phyloP scores from a whole-genome alignment of 2,888 invertebrate genomes.

The Tetranychus piercei region DNA sequence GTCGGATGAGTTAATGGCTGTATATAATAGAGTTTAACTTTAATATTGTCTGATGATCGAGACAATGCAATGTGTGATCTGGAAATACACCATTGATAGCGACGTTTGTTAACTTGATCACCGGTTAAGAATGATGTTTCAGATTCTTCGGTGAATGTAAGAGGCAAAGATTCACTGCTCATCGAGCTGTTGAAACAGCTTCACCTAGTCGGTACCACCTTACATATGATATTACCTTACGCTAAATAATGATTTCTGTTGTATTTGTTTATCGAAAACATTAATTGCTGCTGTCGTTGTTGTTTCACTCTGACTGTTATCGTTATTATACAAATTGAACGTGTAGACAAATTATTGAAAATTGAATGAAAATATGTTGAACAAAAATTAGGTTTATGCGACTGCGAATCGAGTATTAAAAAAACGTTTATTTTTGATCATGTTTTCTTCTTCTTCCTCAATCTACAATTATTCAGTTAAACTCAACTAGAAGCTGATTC shows the following conservation, averaged over 20 bases:
- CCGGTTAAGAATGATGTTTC: neutral
- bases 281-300: conserved; percentile 31
- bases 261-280: conserved; percentile 54
- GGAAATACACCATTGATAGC: neutral
- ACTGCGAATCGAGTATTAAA: no score
- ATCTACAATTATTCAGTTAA: no score
- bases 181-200: conserved; percentile 70
- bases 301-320: conserved; percentile 67
- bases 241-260: conserved; percentile 73
- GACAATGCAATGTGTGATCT: no score
- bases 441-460: no score
- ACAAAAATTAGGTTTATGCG: no score
- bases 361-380: no score
- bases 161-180: conserved; percentile 48
- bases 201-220: conserved; percentile 72
- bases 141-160: neutral
- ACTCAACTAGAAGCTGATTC: no score
- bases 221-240: neutral
- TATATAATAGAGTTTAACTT: neutral
- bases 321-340: no score
- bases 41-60: no score
- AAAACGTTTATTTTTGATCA: no score
- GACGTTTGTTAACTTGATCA: neutral
- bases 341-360: no score
- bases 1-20: neutral